Evolutionary conservation across 2,113 vertebrate species (phyloP).

Genomic region (Colossoma macropomum): DNA sequence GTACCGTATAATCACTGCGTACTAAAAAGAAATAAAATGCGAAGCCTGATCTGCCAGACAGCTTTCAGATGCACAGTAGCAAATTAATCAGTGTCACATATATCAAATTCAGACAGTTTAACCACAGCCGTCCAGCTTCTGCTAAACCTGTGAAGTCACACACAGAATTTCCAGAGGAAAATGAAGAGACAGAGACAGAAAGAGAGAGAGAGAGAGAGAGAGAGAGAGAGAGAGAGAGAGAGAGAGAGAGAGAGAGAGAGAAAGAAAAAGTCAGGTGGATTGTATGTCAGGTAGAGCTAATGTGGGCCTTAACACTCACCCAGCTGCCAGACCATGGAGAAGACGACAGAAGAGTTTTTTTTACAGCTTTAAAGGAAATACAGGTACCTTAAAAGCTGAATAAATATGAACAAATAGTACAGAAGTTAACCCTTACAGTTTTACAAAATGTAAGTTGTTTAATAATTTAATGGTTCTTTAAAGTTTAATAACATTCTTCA

Average conservation of each 20-base stretch:
- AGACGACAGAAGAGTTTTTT: neutral
- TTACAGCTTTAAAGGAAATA: neutral
- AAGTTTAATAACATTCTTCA: too few relatives aligned
- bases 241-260: neutral
- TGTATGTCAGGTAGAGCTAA: conserved; percentile 7
- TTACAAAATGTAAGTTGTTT: too few relatives aligned
- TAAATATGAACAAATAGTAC: neutral
- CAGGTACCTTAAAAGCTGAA: neutral
- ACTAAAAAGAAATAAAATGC: conserved; percentile 50
- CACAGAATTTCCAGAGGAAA: conserved; percentile 63
- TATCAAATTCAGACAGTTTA: conserved; percentile 59
- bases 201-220: neutral
- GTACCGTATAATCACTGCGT: conserved; percentile 64
- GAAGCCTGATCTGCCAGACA: conserved; percentile 61
- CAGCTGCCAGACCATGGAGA: neutral
- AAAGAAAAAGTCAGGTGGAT: conserved; percentile 2
- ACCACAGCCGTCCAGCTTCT: conserved; percentile 60
- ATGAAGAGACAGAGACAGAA: neutral
- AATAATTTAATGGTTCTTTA: too few relatives aligned
- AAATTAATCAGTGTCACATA: conserved; percentile 66
- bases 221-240: neutral
- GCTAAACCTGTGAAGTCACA: conserved; percentile 57
- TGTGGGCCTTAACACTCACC: neutral
- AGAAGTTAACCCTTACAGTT: neutral
- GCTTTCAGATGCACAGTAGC: conserved; percentile 69